Evolutionary conservation across 1,140 invertebrate genomes (phyloP).

Genomic region (Agrilus planipennis): DNA sequence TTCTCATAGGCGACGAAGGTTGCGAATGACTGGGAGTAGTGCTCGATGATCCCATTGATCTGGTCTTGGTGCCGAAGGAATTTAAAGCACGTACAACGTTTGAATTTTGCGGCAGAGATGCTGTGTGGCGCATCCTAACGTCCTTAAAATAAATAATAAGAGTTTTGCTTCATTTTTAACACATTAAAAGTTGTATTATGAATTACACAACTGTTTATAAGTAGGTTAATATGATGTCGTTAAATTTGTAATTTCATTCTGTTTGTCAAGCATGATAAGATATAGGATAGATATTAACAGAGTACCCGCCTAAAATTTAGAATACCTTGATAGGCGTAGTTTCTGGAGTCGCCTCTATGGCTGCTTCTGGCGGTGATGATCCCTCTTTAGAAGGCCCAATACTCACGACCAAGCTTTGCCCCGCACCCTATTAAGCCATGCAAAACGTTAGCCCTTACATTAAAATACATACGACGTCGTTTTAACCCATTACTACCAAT

Average conservation of each 20-base stretch:
- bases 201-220: no score
- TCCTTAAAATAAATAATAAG: background rate
- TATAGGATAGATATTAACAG: no score
- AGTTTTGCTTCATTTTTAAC: background rate
- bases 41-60: slow-evolving; percentile 22
- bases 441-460: no score
- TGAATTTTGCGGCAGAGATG: slow-evolving; percentile 40
- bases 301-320: background rate
- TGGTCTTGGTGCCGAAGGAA: slow-evolving; percentile 33
- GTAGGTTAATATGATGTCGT: no score
- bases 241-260: no score
- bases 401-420: no score
- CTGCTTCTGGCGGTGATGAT: slow-evolving; percentile 63
- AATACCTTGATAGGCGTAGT: slow-evolving; percentile 66
- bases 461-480: no score
- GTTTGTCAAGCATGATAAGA: no score
- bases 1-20: slow-evolving; percentile 53
- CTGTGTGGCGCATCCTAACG: background rate
- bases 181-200: no score
- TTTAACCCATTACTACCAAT: no score
- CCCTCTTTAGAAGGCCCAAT: slow-evolving; percentile 37
- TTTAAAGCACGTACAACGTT: slow-evolving; percentile 50
- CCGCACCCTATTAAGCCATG: no score
- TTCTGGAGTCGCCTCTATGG: slow-evolving; percentile 77
- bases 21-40: slow-evolving; percentile 40